Percentiles rank a stretch among this genome's conserved stretches.
phyloP scores from a whole-genome alignment of 2,888 invertebrate species.

The Luffia ferchaultella region DNA sequence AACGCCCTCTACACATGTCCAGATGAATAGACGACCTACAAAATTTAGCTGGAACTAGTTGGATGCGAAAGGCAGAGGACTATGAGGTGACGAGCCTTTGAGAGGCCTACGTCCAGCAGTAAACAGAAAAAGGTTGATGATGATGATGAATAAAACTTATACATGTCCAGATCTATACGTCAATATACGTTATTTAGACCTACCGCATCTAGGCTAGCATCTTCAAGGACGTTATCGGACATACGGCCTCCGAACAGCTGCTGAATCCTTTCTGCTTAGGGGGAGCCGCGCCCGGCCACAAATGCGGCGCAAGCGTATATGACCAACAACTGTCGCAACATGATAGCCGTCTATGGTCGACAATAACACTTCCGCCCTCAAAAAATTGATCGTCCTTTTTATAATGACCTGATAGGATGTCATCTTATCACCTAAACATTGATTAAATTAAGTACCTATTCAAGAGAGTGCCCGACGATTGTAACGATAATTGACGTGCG shows the following conservation, averaged over 20 bases:
- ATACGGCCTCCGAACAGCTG: conserved; percentile 22
- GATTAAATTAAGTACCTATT: background rate
- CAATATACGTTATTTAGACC: no score
- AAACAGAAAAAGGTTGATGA: no score
- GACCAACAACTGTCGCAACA: conserved; percentile 16
- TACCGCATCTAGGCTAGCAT: conserved; percentile 43
- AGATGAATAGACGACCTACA: no score
- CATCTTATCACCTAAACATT: background rate
- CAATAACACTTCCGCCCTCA: conserved; percentile 1
- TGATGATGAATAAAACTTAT: no score
- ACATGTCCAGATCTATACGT: no score
- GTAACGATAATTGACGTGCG: background rate
- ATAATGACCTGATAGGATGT: background rate
- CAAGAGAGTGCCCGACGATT: background rate
- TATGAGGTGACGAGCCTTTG: no score
- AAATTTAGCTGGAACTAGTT: no score
- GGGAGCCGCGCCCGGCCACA: conserved; percentile 18
- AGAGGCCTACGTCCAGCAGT: no score
- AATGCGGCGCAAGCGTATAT: conserved; percentile 17
- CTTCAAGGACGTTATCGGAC: conserved; percentile 38
- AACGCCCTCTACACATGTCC: no score
- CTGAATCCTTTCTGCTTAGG: conserved; percentile 27
- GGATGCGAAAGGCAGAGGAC: no score
- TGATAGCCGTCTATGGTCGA: conserved; percentile 7
- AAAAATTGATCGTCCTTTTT: background rate